Percentiles rank a stretch among this genome's conserved stretches.
Conservation (phyloP, 1,140 invertebrate species). For the Neotoxoptera formosana region DNA sequence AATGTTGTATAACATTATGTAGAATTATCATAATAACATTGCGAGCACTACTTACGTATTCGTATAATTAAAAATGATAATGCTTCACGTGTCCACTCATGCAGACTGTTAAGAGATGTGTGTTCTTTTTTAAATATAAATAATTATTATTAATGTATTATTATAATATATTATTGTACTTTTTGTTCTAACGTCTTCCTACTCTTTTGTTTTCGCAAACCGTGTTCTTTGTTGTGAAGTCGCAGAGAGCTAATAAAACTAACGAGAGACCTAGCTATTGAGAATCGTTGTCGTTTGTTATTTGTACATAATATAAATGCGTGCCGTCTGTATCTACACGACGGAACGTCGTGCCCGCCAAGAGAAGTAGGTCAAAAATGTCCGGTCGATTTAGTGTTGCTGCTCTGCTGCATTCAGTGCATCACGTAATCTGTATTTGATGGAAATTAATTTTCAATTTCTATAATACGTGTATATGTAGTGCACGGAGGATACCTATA, state of each 20-base stretch:
- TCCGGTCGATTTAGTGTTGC: constrained; percentile 47
- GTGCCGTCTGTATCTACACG: constrained; percentile 14
- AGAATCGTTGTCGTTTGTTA: constrained; percentile 29
- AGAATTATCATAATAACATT: neutral
- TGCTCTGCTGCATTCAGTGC: constrained; percentile 15
- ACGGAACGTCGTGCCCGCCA: constrained; percentile 50
- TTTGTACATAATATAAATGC: constrained; percentile 44
- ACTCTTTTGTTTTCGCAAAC: constrained; percentile 13
- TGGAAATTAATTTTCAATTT: constrained; percentile 41
- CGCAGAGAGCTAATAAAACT: constrained; percentile 14
- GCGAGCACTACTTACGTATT: neutral
- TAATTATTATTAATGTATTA: neutral
- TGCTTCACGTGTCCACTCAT: neutral
- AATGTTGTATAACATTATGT: neutral
- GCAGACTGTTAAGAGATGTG: neutral
- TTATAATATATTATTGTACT: neutral
- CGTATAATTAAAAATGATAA: neutral
- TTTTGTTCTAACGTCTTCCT: neutral
- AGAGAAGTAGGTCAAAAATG: constrained; percentile 56
- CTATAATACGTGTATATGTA: constrained; percentile 3
- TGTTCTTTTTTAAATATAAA: neutral
- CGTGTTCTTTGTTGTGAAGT: constrained; percentile 5
- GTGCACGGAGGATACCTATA: neutral
- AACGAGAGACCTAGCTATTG: neutral
- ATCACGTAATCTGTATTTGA: constrained; percentile 39